Evolutionary conservation across 2,113 vertebrate species (phyloP).

Genomic region (Microcebus murinus): DNA sequence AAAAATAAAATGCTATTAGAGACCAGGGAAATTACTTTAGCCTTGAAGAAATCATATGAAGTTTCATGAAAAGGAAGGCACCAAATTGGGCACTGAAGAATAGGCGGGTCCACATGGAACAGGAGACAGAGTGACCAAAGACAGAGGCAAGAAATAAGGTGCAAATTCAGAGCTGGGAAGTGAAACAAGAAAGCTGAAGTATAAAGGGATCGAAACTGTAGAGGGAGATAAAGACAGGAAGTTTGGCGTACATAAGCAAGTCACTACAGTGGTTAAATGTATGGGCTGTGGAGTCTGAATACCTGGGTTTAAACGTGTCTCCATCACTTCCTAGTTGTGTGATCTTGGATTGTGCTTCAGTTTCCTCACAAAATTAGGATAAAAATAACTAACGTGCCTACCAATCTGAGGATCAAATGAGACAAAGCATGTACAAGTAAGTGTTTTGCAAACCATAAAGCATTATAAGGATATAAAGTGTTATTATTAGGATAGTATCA

Average conservation of each 20-base stretch:
- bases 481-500: background rate
- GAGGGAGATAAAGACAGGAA: background rate
- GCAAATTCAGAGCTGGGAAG: background rate
- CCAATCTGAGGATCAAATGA: background rate
- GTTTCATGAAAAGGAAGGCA: background rate
- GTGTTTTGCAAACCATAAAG: background rate
- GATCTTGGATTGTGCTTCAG: background rate
- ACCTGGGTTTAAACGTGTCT: background rate
- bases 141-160: background rate
- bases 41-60: background rate
- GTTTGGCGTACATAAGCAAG: background rate
- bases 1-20: background rate
- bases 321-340: background rate
- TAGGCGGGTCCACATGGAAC: background rate
- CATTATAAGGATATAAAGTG: background rate
- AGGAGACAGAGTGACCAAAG: background rate
- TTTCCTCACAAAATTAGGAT: conserved; percentile 6
- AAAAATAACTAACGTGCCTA: background rate
- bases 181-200: background rate
- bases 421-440: background rate
- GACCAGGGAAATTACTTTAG: background rate
- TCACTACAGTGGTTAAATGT: background rate
- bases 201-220: background rate
- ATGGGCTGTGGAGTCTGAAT: background rate
- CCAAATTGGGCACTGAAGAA: background rate